Conservation (phyloP, 1,140 invertebrate species). For the Ceratina calcarata region DNA sequence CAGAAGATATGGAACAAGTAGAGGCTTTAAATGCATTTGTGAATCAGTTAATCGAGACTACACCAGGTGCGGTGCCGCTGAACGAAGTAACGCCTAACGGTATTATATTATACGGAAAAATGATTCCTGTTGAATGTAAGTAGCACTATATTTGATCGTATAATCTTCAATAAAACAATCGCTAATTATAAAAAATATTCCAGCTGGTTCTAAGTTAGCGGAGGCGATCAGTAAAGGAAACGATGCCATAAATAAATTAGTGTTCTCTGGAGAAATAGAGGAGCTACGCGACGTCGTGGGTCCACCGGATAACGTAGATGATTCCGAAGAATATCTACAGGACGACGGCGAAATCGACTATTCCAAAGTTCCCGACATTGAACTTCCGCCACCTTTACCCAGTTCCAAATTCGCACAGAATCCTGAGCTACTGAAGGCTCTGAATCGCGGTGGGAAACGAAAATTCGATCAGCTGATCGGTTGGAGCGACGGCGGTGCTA, state of each 20-base stretch:
- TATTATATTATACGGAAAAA: constrained; percentile 90
- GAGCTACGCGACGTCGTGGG: constrained; percentile 87
- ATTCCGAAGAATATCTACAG: constrained; percentile 82
- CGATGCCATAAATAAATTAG: constrained; percentile 87
- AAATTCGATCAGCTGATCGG: constrained; percentile 78
- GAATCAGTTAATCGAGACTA: constrained; percentile 86
- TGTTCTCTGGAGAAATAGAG: constrained; percentile 88
- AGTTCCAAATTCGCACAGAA: constrained; percentile 79
- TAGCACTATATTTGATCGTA: background rate
- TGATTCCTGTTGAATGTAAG: constrained; percentile 87
- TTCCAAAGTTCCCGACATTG: constrained; percentile 73
- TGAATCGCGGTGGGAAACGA: constrained; percentile 77
- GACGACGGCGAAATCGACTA: constrained; percentile 79
- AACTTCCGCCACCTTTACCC: constrained; percentile 76
- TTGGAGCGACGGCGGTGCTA: constrained; percentile 72
- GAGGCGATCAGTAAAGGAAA: constrained; percentile 88
- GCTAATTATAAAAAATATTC: constrained; percentile 59
- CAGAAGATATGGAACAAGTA: constrained; percentile 82
- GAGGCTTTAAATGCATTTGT: constrained; percentile 83
- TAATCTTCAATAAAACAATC: background rate
- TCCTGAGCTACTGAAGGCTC: constrained; percentile 74
- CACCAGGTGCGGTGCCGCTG: constrained; percentile 85
- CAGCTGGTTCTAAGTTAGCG: constrained; percentile 87
- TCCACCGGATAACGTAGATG: constrained; percentile 82
- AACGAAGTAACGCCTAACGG: constrained; percentile 87